Conservation (phyloP, 2,113 vertebrate genomes). For the Chelonoidis abingdonii region DNA sequence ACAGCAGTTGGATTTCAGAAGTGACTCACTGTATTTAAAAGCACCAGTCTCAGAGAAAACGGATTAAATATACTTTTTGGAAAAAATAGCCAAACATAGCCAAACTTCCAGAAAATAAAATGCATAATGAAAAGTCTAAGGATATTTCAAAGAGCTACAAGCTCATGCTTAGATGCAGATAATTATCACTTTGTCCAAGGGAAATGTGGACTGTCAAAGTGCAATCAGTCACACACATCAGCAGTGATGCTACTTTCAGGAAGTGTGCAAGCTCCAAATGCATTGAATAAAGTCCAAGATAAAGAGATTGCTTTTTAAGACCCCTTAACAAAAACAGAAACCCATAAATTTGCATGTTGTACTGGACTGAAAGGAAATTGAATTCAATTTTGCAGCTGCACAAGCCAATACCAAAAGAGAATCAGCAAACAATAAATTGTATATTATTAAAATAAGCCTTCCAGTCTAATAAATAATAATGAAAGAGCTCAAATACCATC, state of each 20-base stretch:
- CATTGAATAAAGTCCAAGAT: neutral
- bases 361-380: slow-evolving; percentile 29
- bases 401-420: neutral
- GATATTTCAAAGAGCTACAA: neutral
- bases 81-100: neutral
- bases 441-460: neutral
- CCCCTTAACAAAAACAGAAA: slow-evolving; percentile 39
- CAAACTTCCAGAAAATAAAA: slow-evolving; percentile 5
- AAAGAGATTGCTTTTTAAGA: slow-evolving; percentile 49
- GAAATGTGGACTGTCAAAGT: neutral
- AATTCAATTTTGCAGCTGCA: slow-evolving; percentile 23
- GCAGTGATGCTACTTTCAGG: slow-evolving; percentile 31
- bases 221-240: slow-evolving; percentile 18
- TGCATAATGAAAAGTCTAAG: neutral
- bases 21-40: neutral
- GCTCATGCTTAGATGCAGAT: neutral
- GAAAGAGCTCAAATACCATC: neutral
- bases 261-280: neutral
- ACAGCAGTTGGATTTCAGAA: neutral
- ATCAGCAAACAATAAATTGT: neutral
- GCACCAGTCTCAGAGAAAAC: neutral
- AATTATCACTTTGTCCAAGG: neutral
- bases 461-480: slow-evolving; percentile 22
- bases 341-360: slow-evolving; percentile 13
- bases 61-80: neutral